Evolutionary conservation across 2,797 vertebrate species (phyloP), one percentile per base, ranked within the genome.

Genomic region (Coregonus suidteri): DNA sequence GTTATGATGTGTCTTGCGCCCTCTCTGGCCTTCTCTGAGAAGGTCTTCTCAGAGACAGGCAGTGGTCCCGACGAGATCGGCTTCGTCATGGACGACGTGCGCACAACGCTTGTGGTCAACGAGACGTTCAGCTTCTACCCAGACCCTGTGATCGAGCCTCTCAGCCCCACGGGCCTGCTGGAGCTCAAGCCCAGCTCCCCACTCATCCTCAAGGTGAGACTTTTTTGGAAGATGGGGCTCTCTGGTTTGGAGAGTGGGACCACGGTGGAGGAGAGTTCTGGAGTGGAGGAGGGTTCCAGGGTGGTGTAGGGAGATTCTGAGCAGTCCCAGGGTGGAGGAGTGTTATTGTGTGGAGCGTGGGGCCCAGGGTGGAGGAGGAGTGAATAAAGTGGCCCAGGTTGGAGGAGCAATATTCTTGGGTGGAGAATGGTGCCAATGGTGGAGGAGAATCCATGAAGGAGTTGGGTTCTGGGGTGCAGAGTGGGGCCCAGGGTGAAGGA

Each of bases 181-280:
- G 97, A 99, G 85, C 94, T 99, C 69, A 99, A 99, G 82, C 98
- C 98, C 68, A 96, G 97, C 90, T 99, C 98, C 67, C 97, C 98
- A 0, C 97, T 99, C 70, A 99, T 99, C 77, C 96, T 99, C 81
- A 99, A 99, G 97, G 98, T 99, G 13, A 74, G 71, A n/a, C n/a
- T 34, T 9, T 3, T 11, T 2, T 56, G 31, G 25, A 56, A 30
- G 13, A 31, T n/a, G 15, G 16, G 31, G 25, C 2, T 47, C 41
- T 9, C 41, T 47, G 7, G 7, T 47, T 47, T 47, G 41, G 41
- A 47, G 41, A 47, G 41, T 47, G 41, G 41, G 41, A 2, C 41
- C 41, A 47, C 9, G 7, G 41, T 47, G 41, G 41, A 41, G 41
- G 37, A 41, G 37, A 6, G 37, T 37, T 37, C 37, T 6, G 6